Base-by-base conservation (phyloP, 1,140 invertebrate genomes). In the Pseudomyrmex pallidus region DNA sequence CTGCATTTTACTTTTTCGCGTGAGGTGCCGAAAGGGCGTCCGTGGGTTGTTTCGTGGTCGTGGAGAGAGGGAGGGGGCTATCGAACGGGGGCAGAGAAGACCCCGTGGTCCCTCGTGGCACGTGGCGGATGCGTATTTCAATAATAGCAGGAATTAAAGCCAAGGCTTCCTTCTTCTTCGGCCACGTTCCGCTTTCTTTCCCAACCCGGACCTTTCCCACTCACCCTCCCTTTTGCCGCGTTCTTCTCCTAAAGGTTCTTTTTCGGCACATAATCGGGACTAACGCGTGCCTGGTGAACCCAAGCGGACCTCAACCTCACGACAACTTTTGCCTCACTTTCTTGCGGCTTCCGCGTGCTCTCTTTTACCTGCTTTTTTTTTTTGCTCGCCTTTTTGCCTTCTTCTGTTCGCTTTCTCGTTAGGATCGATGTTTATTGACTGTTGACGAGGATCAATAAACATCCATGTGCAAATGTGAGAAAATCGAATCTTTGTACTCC, bases 111-210 rank as follows among this genome's bases (percentile, higher is more conserved):
- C 63, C 82, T 57, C 64, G 52, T 25, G 90, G 87, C 90, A 90
- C 90, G 90, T 91, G 90, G 84, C 89, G 82, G 83, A 76, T 66
- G 83, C 82, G 87, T 89, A 89, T 88, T 85, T 90, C 85, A 89
- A 91, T 92, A 92, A 92, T 91, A 91, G 89, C 82, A 90, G 89
- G 86, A 91, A 91, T 91, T 92, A 91, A 91, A 91, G 88, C 76
- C 78, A 74, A 74, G 61, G 85, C 63, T 77, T 85, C 72, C 63
- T 82, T 83, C 52, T 35, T 35, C 57, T 20, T 52, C 72, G 56
- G 25, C 62, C 83, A 82, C 86, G 83, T 82, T 85, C 83, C 87
- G 76, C 85, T 88, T 87, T 85, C 87, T 87, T 88, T 87, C 86
- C 67, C 63, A 77, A 77, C 63, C 76, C 66, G 46, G 44, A 7